These are phyloP conservation scores for Peromyscus aztecus DNA, from an alignment of 2,797 vertebrate genomes.

Conservation along the genomic window DNA sequence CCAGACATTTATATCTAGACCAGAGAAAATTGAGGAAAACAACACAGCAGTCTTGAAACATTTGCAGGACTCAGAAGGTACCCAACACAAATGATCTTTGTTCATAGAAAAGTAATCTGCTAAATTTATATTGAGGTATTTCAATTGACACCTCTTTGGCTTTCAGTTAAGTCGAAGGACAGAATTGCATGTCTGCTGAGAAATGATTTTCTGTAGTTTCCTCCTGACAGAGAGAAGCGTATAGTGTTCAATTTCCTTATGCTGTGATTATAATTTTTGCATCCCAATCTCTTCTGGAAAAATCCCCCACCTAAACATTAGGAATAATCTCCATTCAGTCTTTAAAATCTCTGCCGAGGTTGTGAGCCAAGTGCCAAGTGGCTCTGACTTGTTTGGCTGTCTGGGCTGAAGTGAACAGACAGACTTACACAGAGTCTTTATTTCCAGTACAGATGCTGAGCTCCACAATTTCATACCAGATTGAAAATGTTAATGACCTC, in stretches of 20 bases:
- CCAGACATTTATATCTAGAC: background rate
- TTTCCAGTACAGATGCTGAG: slow-evolving; percentile 54
- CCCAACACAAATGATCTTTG: background rate
- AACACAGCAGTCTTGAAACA: background rate
- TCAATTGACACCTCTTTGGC: background rate
- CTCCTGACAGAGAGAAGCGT: slow-evolving; percentile 8
- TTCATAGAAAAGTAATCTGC: slow-evolving; percentile 33
- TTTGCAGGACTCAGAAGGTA: background rate
- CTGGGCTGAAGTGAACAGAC: slow-evolving; percentile 36
- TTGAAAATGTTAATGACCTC: slow-evolving; percentile 60
- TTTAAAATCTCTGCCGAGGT: slow-evolving; percentile 66
- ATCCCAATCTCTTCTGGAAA: slow-evolving; percentile 63
- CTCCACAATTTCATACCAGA: slow-evolving; percentile 66
- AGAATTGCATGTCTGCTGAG: slow-evolving; percentile 17
- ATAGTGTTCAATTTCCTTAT: slow-evolving; percentile 23
- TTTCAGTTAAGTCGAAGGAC: slow-evolving; percentile 39
- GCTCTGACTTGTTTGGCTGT: slow-evolving; percentile 53
- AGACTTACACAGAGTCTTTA: slow-evolving; percentile 50
- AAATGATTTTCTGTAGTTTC: slow-evolving; percentile 37
- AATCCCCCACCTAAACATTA: slow-evolving; percentile 51
- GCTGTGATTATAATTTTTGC: slow-evolving; percentile 59
- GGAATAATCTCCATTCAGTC: slow-evolving; percentile 73
- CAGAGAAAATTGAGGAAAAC: background rate
- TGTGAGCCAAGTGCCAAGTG: slow-evolving; percentile 52
- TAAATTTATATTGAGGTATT: slow-evolving; percentile 32